phyloP scores from a whole-genome alignment of 2,888 invertebrate species.

The Rhabditoides inermis region DNA sequence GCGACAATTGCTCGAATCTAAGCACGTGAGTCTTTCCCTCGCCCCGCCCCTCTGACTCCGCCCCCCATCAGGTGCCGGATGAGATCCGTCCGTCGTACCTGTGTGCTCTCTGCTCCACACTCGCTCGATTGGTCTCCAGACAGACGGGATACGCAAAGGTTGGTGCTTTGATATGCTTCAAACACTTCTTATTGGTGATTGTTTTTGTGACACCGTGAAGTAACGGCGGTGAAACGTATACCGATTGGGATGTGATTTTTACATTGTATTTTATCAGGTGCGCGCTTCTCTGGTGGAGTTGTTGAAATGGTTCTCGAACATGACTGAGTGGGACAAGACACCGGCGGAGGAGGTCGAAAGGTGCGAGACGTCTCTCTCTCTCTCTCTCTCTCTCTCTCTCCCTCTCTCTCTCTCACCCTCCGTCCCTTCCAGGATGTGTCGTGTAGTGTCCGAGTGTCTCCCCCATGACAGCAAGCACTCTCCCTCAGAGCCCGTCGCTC shows the following conservation, averaged over 20 bases:
- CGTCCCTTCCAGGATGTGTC: too few species aligned
- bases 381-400: too few species aligned
- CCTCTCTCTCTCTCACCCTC: too few species aligned
- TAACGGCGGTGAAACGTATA: background rate
- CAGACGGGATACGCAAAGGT: conserved; percentile 26
- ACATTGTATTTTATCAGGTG: conserved; percentile 15
- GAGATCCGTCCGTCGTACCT: conserved; percentile 37
- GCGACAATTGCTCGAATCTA: conserved; percentile 15
- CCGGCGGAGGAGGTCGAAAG: conserved; percentile 24
- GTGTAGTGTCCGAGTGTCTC: too few species aligned
- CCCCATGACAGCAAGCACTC: too few species aligned
- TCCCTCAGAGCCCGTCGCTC: too few species aligned
- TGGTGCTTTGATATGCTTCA: background rate
- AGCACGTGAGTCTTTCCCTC: conserved; percentile 18
- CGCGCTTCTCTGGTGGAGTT: conserved; percentile 41
- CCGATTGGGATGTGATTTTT: background rate
- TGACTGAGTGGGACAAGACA: conserved; percentile 32
- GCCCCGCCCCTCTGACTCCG: too few species aligned
- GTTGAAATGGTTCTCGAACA: conserved; percentile 23
- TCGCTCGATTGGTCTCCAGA: conserved; percentile 22
- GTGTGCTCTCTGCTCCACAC: conserved; percentile 28
- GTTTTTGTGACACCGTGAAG: too few species aligned
- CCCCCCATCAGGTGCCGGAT: conserved; percentile 24
- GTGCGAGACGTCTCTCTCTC: too few species aligned
- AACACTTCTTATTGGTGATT: too few species aligned